Base-by-base conservation (phyloP, 1,140 invertebrate species). In the Lepidurus packardi region DNA sequence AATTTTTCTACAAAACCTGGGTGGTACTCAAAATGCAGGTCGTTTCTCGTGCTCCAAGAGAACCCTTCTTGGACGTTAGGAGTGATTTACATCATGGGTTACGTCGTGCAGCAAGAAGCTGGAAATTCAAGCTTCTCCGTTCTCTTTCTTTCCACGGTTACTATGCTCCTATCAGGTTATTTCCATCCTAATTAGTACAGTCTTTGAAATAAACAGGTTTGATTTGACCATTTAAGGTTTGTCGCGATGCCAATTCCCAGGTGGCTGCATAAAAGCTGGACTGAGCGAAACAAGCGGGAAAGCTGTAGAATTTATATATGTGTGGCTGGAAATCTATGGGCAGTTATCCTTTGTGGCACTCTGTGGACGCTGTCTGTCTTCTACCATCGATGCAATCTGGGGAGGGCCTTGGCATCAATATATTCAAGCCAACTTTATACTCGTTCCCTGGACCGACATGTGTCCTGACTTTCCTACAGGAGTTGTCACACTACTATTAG, bases 331-430 rank as follows among this genome's bases (percentile, higher is more conserved):
- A 65, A n/a, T 65, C 13, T 65, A n/a, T 16, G 53, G n/a, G 53
- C 53, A 65, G 53, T 65, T 65, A 65, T 65, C 53, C 21, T 65
- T 65, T n/a, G 53, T 65, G 53, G 21, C 53, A 21, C 53, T 65
- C 53, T 65, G 53, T 16, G 53, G 53, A 9, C 53, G 53, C 53
- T 65, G 8, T 21, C 53, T 65, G 6, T 65, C 53, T 16, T 65
- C 53, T 21, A 65, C 53, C 3, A 11, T 65, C 16, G 53, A 65
- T 21, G 53, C 53, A n/a, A 65, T 65, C 53, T 65, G 53, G 53
- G 53, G 53, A n/a, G 53, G 21, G 13, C 53, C 53, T 7, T 65
- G 53, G 53, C 53, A 65, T 8, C 53, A 65, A 16, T 65, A 65
- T 65, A 16, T 65, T 21, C 53, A 65, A 65, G 21, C 53, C 53